These are phyloP conservation scores for Ceraclea dissimilis DNA, from an alignment of 2,888 invertebrate species.

Conservation along the genomic window DNA sequence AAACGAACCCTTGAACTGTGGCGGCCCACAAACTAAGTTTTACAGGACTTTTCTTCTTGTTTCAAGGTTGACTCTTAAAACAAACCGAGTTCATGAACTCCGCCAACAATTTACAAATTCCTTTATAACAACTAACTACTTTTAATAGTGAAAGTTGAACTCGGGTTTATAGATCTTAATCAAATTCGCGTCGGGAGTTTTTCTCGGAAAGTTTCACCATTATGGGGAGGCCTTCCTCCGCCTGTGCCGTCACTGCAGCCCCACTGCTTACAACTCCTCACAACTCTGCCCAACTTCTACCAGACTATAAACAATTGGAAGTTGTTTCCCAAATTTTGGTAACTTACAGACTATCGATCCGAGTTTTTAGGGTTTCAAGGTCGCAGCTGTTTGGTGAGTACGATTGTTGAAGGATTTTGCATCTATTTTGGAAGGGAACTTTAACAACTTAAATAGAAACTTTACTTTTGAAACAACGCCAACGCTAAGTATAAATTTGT, in stretches of 20 bases:
- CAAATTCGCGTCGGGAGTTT: constrained; percentile 36
- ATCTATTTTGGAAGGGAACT: constrained; percentile 17
- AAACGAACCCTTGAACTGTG: constrained; percentile 53
- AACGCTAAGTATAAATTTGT: not conserved
- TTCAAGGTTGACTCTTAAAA: constrained; percentile 56
- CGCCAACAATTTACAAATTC: constrained; percentile 56
- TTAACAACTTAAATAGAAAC: constrained; percentile 8
- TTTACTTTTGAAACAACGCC: constrained; percentile 1
- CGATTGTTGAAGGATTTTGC: constrained; percentile 16
- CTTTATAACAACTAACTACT: constrained; percentile 54
- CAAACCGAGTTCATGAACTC: constrained; percentile 55
- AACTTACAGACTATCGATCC: constrained; percentile 18
- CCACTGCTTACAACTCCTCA: constrained; percentile 3
- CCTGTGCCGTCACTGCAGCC: constrained; percentile 7
- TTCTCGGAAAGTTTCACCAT: constrained; percentile 24
- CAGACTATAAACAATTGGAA: constrained; percentile 22
- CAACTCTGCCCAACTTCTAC: constrained; percentile 16
- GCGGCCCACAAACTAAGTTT: constrained; percentile 55
- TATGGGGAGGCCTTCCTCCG: constrained; percentile 14
- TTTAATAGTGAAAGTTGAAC: constrained; percentile 50
- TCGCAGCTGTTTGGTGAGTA: constrained; percentile 17
- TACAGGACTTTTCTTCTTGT: constrained; percentile 56
- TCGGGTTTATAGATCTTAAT: constrained; percentile 50
- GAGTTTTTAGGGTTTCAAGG: constrained; percentile 19
- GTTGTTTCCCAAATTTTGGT: constrained; percentile 22